phyloP scores from a whole-genome alignment of 2,113 vertebrate species.

The Tenebrosternarchus preto region DNA sequence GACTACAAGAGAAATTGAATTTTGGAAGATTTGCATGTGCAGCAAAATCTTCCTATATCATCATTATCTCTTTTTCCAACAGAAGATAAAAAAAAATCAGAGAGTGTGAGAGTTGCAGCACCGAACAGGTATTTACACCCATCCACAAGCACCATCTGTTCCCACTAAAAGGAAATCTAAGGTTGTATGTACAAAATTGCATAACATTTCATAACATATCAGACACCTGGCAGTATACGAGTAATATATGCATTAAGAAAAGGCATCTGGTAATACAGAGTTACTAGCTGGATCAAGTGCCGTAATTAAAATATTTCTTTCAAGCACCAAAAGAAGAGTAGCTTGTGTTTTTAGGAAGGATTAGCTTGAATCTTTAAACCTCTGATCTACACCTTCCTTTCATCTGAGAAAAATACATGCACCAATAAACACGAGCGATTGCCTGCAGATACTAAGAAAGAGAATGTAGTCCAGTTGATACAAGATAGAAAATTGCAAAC shows the following conservation, averaged over 20 bases:
- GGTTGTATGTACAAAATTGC: neutral
- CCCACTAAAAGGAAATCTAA: too few relatives aligned
- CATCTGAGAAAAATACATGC: conserved; percentile 22
- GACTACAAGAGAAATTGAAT: neutral
- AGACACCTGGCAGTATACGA: conserved; percentile 12
- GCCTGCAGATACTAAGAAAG: neutral
- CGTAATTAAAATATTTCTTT: conserved; percentile 26
- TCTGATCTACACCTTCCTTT: conserved; percentile 2
- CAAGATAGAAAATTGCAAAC: conserved; percentile 49
- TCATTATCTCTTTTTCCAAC: neutral
- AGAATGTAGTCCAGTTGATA: neutral
- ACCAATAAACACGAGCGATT: conserved; percentile 28
- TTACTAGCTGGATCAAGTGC: conserved; percentile 46
- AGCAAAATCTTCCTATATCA: too few relatives aligned
- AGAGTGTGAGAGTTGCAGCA: neutral
- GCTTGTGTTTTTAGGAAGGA: neutral
- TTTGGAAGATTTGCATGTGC: neutral
- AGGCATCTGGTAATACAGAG: neutral
- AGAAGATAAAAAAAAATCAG: neutral
- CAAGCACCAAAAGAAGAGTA: neutral
- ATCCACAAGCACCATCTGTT: neutral
- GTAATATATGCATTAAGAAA: conserved; percentile 9
- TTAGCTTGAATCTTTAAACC: neutral
- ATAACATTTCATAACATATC: conserved; percentile 18
- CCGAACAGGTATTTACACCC: neutral